Percentiles rank a stretch among this genome's conserved stretches.
phyloP scores from a whole-genome alignment of 2,113 vertebrate species.

The Cyprinus carpio region DNA sequence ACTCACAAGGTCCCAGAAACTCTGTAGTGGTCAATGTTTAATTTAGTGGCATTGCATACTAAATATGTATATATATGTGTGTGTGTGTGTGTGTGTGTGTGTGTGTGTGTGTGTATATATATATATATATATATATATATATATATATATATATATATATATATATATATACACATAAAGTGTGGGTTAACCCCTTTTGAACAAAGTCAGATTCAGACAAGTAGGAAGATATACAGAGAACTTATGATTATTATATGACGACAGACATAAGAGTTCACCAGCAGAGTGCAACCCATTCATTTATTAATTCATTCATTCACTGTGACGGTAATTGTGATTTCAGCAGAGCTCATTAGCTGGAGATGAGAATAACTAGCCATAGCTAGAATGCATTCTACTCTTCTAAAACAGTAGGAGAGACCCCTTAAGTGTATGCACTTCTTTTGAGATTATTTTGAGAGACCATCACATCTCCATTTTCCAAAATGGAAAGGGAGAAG shows the following conservation, averaged over 20 bases:
- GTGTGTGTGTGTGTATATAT: no score
- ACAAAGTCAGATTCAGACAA: neutral
- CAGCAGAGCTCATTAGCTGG: slow-evolving; percentile 30
- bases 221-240: neutral
- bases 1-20: neutral
- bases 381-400: slow-evolving; percentile 3
- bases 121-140: no score
- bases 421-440: neutral
- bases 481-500: neutral
- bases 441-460: neutral
- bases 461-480: neutral
- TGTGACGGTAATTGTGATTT: slow-evolving; percentile 30
- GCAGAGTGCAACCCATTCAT: slow-evolving; percentile 37
- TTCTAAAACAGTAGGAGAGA: slow-evolving; percentile 2
- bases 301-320: slow-evolving; percentile 36
- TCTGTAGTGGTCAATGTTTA: neutral
- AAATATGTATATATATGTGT: no score
- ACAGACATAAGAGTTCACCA: slow-evolving; percentile 22
- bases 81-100: no score
- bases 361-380: slow-evolving; percentile 41
- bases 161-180: no score
- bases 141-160: no score
- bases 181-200: neutral
- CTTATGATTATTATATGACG: slow-evolving; percentile 11
- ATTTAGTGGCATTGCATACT: neutral